Percentiles rank a stretch among this genome's conserved stretches.
phyloP scores from a whole-genome alignment of 2,797 vertebrate species.

The Sebastes kiyomatsui region DNA sequence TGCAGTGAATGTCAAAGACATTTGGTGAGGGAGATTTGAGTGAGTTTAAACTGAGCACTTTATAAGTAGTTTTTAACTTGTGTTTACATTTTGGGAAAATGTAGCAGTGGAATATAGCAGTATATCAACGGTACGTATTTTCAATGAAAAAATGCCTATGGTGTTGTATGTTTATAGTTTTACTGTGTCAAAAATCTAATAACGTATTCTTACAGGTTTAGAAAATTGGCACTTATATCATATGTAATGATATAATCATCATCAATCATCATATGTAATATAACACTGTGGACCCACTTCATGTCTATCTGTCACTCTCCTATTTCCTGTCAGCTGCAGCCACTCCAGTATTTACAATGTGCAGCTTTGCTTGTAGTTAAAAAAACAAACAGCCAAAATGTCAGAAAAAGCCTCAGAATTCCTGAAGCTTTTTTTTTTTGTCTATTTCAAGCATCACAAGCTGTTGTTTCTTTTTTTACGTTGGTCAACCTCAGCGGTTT shows the following conservation, averaged over 20 bases:
- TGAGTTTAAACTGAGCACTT: slow-evolving; percentile 71
- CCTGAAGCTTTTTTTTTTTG: neutral
- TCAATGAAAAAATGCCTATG: slow-evolving; percentile 24
- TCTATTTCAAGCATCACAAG: neutral
- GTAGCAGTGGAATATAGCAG: slow-evolving; percentile 25
- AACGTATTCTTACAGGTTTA: slow-evolving; percentile 3
- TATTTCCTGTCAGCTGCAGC: neutral
- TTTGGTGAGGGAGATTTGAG: slow-evolving; percentile 10
- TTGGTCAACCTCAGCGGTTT: slow-evolving; percentile 14
- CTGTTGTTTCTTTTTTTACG: neutral
- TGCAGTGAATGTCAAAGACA: slow-evolving; percentile 5
- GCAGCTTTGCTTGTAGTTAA: neutral
- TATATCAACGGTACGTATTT: neutral
- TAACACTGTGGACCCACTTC: neutral
- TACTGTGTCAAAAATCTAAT: slow-evolving; percentile 21
- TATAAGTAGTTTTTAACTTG: slow-evolving; percentile 31
- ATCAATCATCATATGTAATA: neutral
- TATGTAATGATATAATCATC: neutral
- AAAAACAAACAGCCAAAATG: neutral
- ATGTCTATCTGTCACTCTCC: neutral
- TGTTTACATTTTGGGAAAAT: slow-evolving; percentile 58
- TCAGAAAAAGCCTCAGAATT: slow-evolving; percentile 13
- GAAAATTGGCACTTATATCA: neutral
- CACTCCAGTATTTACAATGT: slow-evolving; percentile 35
- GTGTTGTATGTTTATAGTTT: slow-evolving; percentile 23